phyloP scores from a whole-genome alignment of 2,888 invertebrate species.

The Acholoe squamosa region DNA sequence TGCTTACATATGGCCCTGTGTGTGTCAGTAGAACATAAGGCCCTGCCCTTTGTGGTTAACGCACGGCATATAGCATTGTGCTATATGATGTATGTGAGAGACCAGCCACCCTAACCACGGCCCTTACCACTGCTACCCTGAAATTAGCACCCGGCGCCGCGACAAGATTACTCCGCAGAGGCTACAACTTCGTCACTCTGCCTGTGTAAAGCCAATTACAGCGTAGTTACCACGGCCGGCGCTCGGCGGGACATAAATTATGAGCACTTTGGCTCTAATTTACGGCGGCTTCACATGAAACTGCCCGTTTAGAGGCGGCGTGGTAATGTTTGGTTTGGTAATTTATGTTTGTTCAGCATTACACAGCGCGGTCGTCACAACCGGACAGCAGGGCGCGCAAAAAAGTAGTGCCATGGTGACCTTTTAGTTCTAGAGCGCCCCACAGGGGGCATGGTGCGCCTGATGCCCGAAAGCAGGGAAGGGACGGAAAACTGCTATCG shows the following conservation, averaged over 20 bases:
- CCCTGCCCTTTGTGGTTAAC: background rate
- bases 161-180: slow-evolving; percentile 43
- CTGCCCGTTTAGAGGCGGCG: slow-evolving; percentile 35
- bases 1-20: background rate
- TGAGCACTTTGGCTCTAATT: slow-evolving; percentile 54
- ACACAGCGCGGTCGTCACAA: slow-evolving; percentile 25
- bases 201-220: slow-evolving; percentile 45
- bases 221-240: background rate
- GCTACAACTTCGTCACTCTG: slow-evolving; percentile 26
- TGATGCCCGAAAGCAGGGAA: slow-evolving; percentile 16
- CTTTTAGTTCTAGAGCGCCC: background rate
- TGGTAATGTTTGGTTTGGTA: slow-evolving; percentile 47
- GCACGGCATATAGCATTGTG: background rate
- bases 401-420: slow-evolving; percentile 32
- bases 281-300: slow-evolving; percentile 36
- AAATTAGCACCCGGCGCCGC: slow-evolving; percentile 8
- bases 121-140: slow-evolving; percentile 11
- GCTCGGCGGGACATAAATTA: slow-evolving; percentile 38
- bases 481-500: background rate
- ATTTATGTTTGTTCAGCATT: slow-evolving; percentile 53
- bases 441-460: background rate
- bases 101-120: background rate
- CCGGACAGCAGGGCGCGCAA: background rate
- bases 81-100: background rate
- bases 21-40: background rate